Conservation (phyloP, 2,797 vertebrate species). For the Mormyrops attenuatus region DNA sequence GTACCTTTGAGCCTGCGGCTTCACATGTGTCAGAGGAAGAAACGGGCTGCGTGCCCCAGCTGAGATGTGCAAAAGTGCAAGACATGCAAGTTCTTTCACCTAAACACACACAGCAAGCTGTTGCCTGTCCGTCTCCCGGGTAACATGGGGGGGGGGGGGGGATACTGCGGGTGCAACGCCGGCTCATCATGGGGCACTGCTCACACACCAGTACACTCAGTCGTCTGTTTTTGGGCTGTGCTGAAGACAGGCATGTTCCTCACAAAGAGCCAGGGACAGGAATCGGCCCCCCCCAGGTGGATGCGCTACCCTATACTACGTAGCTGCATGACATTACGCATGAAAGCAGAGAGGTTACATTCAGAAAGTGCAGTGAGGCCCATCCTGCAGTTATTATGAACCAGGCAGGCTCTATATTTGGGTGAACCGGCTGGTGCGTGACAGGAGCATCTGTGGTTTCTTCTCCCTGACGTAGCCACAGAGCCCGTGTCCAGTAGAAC, state of each 20-base stretch:
- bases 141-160: not conserved
- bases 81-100: not conserved
- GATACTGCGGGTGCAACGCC: not conserved
- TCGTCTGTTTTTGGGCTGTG: not conserved
- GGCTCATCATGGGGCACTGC: not conserved
- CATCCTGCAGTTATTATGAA: not conserved
- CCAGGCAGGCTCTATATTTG: not conserved
- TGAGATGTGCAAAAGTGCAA: not conserved
- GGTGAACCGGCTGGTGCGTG: not conserved
- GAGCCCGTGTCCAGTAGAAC: not conserved
- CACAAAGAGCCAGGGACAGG: not conserved
- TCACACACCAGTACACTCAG: not conserved
- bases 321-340: not conserved
- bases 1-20: not conserved
- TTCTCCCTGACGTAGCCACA: not conserved
- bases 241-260: not conserved
- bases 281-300: not conserved
- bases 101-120: not conserved
- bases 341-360: not conserved
- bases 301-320: not conserved
- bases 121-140: not conserved
- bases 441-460: not conserved
- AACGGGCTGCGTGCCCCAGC: not conserved
- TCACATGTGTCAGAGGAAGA: not conserved
- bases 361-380: not conserved